phyloP scores from a whole-genome alignment of 2,888 invertebrate genomes.

The Drosophila emarginata region DNA sequence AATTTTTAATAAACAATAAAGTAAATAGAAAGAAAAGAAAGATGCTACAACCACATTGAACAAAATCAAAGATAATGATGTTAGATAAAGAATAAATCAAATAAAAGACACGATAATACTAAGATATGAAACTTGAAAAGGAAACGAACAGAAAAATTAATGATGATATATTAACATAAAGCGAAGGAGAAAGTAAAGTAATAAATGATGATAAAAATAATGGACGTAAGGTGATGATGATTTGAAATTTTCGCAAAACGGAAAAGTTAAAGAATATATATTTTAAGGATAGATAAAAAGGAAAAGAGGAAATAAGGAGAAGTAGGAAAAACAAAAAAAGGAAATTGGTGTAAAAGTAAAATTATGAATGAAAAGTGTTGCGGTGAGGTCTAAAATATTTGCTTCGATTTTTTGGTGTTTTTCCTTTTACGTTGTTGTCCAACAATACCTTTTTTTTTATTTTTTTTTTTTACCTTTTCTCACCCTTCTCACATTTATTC shows the following conservation, averaged over 20 bases:
- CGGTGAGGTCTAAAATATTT: not conserved
- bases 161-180: no score
- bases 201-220: no score
- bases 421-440: not conserved
- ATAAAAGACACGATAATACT: no score
- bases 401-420: not conserved
- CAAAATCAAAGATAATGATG: no score
- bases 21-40: no score
- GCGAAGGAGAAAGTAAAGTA: no score
- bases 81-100: no score
- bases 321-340: not conserved
- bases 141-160: no score
- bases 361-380: constrained; percentile 1
- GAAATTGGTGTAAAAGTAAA: not conserved
- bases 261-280: not conserved
- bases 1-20: no score
- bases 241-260: not conserved
- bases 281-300: not conserved
- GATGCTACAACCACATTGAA: no score
- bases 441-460: not conserved
- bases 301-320: not conserved
- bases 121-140: no score
- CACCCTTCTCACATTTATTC: not conserved
- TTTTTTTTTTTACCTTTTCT: not conserved
- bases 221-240: no score